phyloP scores from a whole-genome alignment of 2,888 invertebrate species.

The Acanthosepion pharaonis region DNA sequence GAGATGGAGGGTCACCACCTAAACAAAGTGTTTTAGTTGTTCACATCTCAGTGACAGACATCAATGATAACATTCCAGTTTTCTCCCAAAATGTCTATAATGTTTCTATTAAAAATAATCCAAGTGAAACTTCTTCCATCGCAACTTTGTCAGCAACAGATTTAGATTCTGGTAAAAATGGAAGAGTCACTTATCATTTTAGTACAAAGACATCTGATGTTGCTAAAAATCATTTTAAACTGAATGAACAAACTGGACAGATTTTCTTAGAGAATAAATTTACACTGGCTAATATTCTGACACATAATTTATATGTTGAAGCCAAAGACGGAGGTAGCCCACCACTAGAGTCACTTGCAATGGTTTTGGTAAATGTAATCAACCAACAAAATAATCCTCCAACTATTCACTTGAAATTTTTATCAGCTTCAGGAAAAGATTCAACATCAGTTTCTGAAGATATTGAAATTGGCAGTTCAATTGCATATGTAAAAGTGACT shows the following conservation, averaged over 20 bases:
- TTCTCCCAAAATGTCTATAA: not conserved
- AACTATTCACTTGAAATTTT: not conserved
- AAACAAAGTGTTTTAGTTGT: slow-evolving; percentile 11
- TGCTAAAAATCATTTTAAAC: not conserved
- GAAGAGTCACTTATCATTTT: slow-evolving; percentile 13
- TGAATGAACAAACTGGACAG: slow-evolving; percentile 6
- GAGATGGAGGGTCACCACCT: not conserved
- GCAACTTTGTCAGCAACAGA: slow-evolving; percentile 8
- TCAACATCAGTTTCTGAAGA: slow-evolving; percentile 33
- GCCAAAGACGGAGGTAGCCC: not conserved
- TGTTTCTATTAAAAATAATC: not conserved
- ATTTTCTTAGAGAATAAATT: not conserved
- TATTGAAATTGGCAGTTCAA: not conserved
- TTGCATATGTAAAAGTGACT: not conserved
- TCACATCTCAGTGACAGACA: not conserved
- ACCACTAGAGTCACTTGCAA: not conserved
- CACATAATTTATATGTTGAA: not conserved
- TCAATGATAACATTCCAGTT: not conserved
- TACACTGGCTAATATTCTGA: not conserved
- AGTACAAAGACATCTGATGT: not conserved
- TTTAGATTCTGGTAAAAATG: not conserved
- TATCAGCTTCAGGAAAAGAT: not conserved
- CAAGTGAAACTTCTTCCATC: slow-evolving; percentile 20
- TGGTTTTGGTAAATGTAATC: not conserved
- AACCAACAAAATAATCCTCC: not conserved